Percentiles rank a stretch among this genome's conserved stretches.
phyloP scores from a whole-genome alignment of 1,140 invertebrate species.

The Cryptotermes secundus region DNA sequence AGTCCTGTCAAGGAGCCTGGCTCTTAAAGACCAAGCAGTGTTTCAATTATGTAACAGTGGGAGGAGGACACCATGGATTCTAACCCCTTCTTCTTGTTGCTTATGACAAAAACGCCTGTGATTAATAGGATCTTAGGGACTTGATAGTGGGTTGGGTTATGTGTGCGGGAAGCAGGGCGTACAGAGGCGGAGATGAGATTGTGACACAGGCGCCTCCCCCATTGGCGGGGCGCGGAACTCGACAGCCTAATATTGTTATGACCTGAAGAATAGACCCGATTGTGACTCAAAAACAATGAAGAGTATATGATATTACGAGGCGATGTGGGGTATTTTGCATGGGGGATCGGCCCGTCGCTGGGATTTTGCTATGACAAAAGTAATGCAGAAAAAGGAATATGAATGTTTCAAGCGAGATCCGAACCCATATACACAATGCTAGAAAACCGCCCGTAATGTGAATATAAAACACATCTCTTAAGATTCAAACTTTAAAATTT shows the following conservation, averaged over 20 bases:
- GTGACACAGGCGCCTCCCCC: neutral
- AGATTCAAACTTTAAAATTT: no score
- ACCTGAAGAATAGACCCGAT: neutral
- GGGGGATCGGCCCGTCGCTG: no score
- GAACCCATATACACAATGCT: no score
- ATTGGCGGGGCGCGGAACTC: neutral
- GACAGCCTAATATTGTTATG: neutral
- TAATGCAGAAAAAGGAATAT: no score
- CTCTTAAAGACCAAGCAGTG: conserved; percentile 24
- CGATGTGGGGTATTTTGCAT: no score
- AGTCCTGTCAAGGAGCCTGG: neutral
- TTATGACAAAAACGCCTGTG: conserved; percentile 14
- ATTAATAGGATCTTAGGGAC: conserved; percentile 5
- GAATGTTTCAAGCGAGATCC: no score
- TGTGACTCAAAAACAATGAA: no score
- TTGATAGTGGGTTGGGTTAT: neutral
- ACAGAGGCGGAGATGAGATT: neutral
- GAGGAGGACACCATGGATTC: neutral
- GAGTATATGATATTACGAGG: no score
- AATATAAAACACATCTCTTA: no score
- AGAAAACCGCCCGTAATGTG: no score
- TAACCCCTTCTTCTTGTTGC: neutral
- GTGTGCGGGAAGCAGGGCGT: neutral
- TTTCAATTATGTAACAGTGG: conserved; percentile 27
- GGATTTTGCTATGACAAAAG: no score